Percentiles rank a stretch among this genome's conserved stretches.
These are phyloP conservation scores for Larimichthys crocea DNA, from an alignment of 2,113 vertebrate genomes.

Conservation along the genomic window DNA sequence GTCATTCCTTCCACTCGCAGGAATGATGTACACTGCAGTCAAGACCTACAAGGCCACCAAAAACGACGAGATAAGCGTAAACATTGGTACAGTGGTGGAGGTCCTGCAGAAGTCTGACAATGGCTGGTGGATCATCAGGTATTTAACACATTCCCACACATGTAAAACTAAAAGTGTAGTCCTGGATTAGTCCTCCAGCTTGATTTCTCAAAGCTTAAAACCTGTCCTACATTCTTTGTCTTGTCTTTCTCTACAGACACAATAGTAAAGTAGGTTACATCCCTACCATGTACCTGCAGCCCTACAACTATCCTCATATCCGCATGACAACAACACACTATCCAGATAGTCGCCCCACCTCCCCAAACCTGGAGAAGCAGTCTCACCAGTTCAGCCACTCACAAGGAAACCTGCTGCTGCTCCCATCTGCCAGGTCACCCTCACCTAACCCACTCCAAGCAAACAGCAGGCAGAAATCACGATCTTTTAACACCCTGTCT, in stretches of 20 bases:
- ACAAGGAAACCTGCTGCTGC: conserved; percentile 55
- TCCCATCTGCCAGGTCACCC: background rate
- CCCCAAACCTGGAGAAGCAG: background rate
- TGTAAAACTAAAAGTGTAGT: background rate
- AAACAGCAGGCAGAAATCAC: conserved; percentile 51
- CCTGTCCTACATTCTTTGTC: background rate
- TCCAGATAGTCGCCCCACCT: background rate
- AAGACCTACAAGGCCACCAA: conserved; percentile 83
- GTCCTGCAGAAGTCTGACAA: conserved; percentile 85
- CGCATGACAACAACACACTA: conserved; percentile 51
- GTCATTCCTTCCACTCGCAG: conserved; percentile 68
- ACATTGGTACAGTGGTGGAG: conserved; percentile 80
- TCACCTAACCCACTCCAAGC: background rate
- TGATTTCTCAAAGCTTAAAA: background rate
- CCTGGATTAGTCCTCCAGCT: background rate
- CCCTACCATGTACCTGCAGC: conserved; percentile 87
- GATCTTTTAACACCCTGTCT: conserved; percentile 47
- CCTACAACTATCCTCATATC: conserved; percentile 81
- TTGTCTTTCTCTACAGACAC: conserved; percentile 80
- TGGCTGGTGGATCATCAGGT: conserved; percentile 92
- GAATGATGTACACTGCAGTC: conserved; percentile 78
- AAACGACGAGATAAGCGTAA: conserved; percentile 87
- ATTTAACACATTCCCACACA: background rate
- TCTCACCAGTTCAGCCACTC: conserved; percentile 67
- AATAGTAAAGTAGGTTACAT: conserved; percentile 83